Evolutionary conservation across 2,888 invertebrate genomes (phyloP), one percentile per base, ranked within the genome.

Genomic region (Galerucella pusilla): DNA sequence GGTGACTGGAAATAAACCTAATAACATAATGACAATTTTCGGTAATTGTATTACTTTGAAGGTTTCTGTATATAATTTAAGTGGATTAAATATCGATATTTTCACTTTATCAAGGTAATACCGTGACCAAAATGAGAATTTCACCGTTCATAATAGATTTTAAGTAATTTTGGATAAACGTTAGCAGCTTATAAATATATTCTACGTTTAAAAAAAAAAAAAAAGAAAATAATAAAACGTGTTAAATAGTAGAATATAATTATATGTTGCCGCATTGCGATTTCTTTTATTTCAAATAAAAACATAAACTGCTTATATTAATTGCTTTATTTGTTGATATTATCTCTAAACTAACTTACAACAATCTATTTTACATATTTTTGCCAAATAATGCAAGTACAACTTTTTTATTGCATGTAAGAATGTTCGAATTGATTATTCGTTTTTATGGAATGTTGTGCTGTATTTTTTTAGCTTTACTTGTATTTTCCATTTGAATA

Each of bases 301-400:
- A 20, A 52, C 70, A 70, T 68, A 73, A 71, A 80, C 80, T 73
- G 83, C 83, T 84, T 83, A 79, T 82, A 84, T 83, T 84, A 84
- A 84, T 84, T 84, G 83, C 83, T 83, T 81, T 79, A 72, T 72
- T 72, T 71, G 49, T 25, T 25, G 7, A 71, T 25, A 35, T 54
- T 64, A 16, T 71, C 20, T 52, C n/a, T 25, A 28, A 71, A 42
- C 54, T 59, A n/a, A 57, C 54, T 20, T n/a, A 42, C 49, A 71
- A 61, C n/a, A 54, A 54, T 57, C n/a, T 57, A 65, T 54, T 71
- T 65, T 59, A 71, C 63, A 46, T 69, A 49, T 61, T 49, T 42
- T 35, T 63, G 28, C 42, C 28, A 42, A 63, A 63, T 63, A n/a
- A 35, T 14, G 63, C 63, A 35, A 63, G 63, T 63, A n/a, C 14